phyloP scores from a whole-genome alignment of 2,888 invertebrate genomes.

The Aromia moschata region DNA sequence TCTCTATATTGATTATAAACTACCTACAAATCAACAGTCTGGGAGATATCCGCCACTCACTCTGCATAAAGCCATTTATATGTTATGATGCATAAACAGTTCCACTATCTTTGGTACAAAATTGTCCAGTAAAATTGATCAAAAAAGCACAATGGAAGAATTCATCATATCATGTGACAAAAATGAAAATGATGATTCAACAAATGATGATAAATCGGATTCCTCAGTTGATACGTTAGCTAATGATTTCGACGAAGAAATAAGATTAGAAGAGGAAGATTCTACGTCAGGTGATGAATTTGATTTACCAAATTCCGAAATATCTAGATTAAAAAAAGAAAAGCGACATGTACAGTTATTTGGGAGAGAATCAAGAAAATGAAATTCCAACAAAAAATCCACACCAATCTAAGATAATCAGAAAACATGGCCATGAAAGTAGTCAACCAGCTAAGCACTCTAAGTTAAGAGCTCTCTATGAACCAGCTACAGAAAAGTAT shows the following conservation, averaged over 20 bases:
- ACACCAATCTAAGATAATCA: slow-evolving; percentile 53
- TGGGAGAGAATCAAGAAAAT: slow-evolving; percentile 60
- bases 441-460: slow-evolving; percentile 61
- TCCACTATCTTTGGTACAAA: no score
- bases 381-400: slow-evolving; percentile 50
- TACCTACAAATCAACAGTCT: slow-evolving; percentile 14
- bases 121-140: no score
- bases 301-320: slow-evolving; percentile 57
- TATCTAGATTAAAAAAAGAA: slow-evolving; percentile 39
- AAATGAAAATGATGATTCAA: slow-evolving; percentile 52
- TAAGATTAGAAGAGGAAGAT: slow-evolving; percentile 96
- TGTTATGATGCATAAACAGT: not conserved
- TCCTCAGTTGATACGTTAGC: slow-evolving; percentile 95
- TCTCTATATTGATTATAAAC: slow-evolving; percentile 19
- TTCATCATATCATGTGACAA: slow-evolving; percentile 50
- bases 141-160: slow-evolving; percentile 58
- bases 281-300: slow-evolving; percentile 82
- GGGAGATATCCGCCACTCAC: slow-evolving; percentile 2
- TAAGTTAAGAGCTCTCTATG: slow-evolving; percentile 67
- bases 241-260: slow-evolving; percentile 96
- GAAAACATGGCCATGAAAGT: slow-evolving; percentile 57
- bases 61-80: not conserved
- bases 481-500: slow-evolving; percentile 61
- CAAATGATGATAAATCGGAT: slow-evolving; percentile 75
- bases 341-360: slow-evolving; percentile 74